These are phyloP conservation scores for Agapostemon virescens DNA, from an alignment of 2,888 invertebrate genomes.

Conservation along the genomic window DNA sequence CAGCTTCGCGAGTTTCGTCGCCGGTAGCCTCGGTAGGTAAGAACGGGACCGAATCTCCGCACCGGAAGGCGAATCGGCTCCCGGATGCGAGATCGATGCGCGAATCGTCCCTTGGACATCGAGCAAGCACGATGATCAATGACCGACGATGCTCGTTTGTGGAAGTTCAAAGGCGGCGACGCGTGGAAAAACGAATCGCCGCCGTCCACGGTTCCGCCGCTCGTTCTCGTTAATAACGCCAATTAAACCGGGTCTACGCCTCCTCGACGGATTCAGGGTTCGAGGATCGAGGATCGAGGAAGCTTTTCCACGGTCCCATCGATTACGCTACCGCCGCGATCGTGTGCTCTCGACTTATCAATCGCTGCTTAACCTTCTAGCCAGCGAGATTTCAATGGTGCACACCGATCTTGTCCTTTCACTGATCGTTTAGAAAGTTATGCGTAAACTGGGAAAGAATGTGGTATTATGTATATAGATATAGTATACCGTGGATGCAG, in stretches of 20 bases:
- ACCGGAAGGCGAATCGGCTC: conserved; percentile 26
- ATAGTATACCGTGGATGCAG: conserved; percentile 26
- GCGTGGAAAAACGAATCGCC: neutral
- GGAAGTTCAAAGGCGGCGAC: neutral
- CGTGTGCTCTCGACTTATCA: conserved; percentile 26
- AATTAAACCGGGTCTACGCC: conserved; percentile 58
- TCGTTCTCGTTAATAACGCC: conserved; percentile 62
- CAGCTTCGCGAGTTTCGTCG: conserved; percentile 48
- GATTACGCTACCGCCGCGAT: neutral
- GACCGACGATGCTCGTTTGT: conserved; percentile 3
- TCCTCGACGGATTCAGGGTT: conserved; percentile 56
- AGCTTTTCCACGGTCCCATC: conserved; percentile 14
- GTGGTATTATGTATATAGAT: conserved; percentile 52
- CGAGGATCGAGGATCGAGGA: too few species aligned
- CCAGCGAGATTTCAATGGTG: conserved; percentile 44
- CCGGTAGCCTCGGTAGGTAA: conserved; percentile 69
- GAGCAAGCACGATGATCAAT: conserved; percentile 29
- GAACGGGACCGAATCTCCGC: conserved; percentile 41
- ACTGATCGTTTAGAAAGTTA: conserved; percentile 57
- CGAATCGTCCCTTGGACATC: neutral
- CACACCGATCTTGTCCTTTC: conserved; percentile 49
- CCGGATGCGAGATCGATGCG: neutral
- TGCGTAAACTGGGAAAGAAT: conserved; percentile 57
- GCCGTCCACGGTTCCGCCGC: conserved; percentile 8
- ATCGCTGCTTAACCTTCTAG: conserved; percentile 41